Base-by-base conservation (phyloP, 2,113 vertebrate genomes). In the Mirza zaza region DNA sequence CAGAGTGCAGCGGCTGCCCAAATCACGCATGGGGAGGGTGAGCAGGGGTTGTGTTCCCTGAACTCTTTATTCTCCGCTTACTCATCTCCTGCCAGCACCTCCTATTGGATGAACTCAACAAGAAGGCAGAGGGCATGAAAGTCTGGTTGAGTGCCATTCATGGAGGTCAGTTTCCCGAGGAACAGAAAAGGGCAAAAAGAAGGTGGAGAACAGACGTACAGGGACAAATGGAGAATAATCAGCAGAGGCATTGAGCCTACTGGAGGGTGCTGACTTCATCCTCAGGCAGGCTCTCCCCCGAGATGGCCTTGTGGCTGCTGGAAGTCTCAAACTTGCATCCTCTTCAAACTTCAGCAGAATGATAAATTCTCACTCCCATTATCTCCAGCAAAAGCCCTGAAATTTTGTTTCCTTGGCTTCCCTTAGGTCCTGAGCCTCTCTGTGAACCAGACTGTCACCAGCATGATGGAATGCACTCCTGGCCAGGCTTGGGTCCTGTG, bases 21-120 rank as follows among this genome's bases (percentile, higher is more conserved):
- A 4, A 10, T 27, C 34, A 20, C 0, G 2, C 9, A 1, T 1
- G 5, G 20, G 21, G 1, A 0, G 1, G 4, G 6, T 45, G 10
- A 2, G 13, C 27, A 4, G n/a, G 59, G n/a, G 14, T 9, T 20
- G 5, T 25, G 1, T n/a, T 73, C 39, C 25, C 10, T 39, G 61
- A 52, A 12, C 63, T 63, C 52, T 45, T 91, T 52, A n/a, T 61
- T 34, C 50, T 63, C 57, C 20, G 2, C 25, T 18, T 61, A 65
- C 50, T 70, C 23, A n/a, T 57, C 59, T 75, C 65, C 63, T 68
- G 34, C 52, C 13, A 18, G 15, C 8, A 59, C 11, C 48, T 85
- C 39, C 29, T 8, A 11, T 21, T 17, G 25, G 27, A 52, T 55
- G 45, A 82, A 68, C 10, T 34, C 39, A 65, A 3, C 10, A 65